Percentiles rank a stretch among this genome's conserved stretches.
These are phyloP conservation scores for Eulacestoma nigropectus DNA, from an alignment of 2,113 vertebrate genomes.

Conservation along the genomic window DNA sequence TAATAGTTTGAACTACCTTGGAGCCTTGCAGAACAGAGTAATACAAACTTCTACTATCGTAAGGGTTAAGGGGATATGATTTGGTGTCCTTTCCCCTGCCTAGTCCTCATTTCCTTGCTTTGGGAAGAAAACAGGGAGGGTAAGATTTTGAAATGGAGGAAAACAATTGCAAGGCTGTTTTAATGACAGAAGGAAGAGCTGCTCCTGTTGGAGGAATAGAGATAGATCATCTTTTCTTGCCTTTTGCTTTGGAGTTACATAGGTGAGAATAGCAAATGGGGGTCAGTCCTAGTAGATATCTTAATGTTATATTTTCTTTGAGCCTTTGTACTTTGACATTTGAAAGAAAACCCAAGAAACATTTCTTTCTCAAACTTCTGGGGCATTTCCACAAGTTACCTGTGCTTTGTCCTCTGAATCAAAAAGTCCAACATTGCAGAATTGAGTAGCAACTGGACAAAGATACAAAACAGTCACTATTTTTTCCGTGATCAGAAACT, in stretches of 20 bases:
- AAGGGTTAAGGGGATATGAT: background rate
- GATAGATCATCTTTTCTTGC: background rate
- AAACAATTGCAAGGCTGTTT: background rate
- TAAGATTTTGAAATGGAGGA: background rate
- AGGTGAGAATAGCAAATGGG: background rate
- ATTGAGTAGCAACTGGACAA: background rate
- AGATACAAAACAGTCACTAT: background rate
- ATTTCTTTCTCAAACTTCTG: background rate
- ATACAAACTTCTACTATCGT: background rate
- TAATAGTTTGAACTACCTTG: background rate
- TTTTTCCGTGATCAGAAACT: background rate
- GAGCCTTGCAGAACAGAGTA: background rate
- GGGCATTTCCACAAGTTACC: background rate
- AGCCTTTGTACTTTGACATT: background rate
- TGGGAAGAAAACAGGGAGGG: background rate
- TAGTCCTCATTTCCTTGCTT: background rate
- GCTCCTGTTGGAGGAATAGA: background rate
- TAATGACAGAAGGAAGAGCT: background rate
- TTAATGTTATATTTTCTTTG: background rate
- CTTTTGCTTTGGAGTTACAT: background rate
- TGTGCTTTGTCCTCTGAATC: background rate
- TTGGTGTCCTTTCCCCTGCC: background rate
- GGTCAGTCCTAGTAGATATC: background rate
- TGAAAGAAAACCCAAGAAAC: background rate
- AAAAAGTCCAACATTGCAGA: background rate